Conservation (phyloP, 1,140 invertebrate genomes). For the Paraescarpia echinospica region DNA sequence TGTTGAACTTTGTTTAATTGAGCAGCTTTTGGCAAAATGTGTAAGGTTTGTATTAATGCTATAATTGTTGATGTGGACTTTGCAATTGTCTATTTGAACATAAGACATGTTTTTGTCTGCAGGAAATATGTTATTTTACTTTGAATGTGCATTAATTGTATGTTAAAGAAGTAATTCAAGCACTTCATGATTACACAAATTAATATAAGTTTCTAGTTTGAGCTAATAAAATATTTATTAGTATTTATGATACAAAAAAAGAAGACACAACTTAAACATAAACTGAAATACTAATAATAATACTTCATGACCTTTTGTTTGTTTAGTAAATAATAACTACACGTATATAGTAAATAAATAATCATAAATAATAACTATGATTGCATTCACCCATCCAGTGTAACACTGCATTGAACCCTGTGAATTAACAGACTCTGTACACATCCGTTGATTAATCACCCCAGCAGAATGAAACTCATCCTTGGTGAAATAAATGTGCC, state of each 20-base stretch:
- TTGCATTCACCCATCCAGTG: not conserved
- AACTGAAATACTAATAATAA: too few species aligned
- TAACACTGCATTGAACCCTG: too few species aligned
- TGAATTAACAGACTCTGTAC: too few species aligned
- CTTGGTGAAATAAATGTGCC: not conserved
- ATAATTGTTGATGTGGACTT: not conserved
- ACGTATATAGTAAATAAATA: not conserved
- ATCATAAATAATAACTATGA: not conserved
- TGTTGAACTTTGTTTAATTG: not conserved
- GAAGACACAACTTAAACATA: too few species aligned
- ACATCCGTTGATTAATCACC: not conserved
- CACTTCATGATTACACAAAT: not conserved
- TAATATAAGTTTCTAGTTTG: not conserved
- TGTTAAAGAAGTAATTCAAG: not conserved
- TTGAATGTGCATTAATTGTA: not conserved
- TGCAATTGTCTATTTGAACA: not conserved
- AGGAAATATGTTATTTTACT: not conserved
- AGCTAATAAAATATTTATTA: not conserved
- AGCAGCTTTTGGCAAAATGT: not conserved
- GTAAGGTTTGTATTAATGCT: not conserved
- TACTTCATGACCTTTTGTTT: not conserved
- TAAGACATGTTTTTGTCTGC: not conserved
- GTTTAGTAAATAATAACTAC: not conserved
- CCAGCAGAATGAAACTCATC: not conserved
- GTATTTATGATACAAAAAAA: not conserved